A percentile compares a stretch with the other conserved stretches of the same genome.
These are phyloP conservation scores for Temnothorax longispinosus DNA, from an alignment of 1,140 invertebrate genomes.

Conservation along the genomic window DNA sequence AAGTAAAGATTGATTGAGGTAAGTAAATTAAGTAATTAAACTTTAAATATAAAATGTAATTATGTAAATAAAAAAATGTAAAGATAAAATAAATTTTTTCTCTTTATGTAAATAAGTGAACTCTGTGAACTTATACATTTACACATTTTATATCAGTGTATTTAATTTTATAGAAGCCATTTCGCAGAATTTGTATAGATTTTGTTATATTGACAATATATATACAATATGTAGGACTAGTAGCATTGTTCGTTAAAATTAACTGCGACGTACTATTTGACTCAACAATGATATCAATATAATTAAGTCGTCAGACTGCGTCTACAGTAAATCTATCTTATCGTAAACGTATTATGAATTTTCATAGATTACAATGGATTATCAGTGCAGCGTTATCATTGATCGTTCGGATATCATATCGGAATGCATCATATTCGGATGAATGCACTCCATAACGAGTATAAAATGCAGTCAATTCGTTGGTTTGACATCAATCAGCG, in stretches of 20 bases:
- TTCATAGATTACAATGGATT: background rate
- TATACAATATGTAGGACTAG: background rate
- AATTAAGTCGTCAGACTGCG: background rate
- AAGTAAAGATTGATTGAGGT: background rate
- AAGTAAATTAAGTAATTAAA: background rate
- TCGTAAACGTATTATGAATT: background rate
- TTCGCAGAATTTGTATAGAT: background rate
- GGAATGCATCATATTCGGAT: no score
- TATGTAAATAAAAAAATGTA: no score
- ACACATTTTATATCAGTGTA: background rate
- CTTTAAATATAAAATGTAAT: background rate
- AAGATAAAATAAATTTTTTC: background rate
- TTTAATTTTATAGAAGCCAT: background rate
- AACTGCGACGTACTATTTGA: background rate
- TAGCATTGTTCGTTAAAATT: background rate
- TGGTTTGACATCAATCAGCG: slow-evolving; percentile 11
- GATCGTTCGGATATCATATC: background rate
- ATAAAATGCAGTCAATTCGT: slow-evolving; percentile 30
- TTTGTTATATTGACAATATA: background rate
- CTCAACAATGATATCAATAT: background rate
- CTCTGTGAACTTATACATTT: background rate
- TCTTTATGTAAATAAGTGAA: background rate
- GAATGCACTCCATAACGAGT: slow-evolving; percentile 16
- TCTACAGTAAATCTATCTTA: slow-evolving; percentile 14
- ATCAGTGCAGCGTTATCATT: background rate